Conservation (phyloP, 2,888 invertebrate genomes). For the Resseliella maxima region DNA sequence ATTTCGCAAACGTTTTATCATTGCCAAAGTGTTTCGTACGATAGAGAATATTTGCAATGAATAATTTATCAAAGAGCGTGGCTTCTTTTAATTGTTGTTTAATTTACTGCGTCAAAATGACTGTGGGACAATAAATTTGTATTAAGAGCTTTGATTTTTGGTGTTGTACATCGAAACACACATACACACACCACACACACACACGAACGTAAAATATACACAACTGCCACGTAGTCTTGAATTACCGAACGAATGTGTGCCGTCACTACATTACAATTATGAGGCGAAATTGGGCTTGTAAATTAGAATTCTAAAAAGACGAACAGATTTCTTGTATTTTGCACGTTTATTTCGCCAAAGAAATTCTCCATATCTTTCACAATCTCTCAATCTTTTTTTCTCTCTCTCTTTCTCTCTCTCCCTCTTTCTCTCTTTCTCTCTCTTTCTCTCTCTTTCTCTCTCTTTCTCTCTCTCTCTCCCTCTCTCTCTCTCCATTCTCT, state of each 20-base stretch:
- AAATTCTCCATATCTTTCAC: too few species aligned
- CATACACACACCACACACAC: not conserved
- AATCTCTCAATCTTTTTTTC: too few species aligned
- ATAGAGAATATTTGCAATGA: conserved; percentile 18
- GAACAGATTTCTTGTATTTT: not conserved
- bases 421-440: not conserved
- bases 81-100: conserved; percentile 51
- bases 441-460: not conserved
- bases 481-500: not conserved
- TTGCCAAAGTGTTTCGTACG: too few species aligned
- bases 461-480: not conserved
- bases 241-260: not conserved
- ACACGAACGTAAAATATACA: not conserved
- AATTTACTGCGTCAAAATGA: conserved; percentile 47
- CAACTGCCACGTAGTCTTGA: not conserved
- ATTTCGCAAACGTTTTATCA: not conserved
- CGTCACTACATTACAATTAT: conserved; percentile 41
- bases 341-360: not conserved
- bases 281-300: conserved; percentile 14
- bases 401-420: too few species aligned
- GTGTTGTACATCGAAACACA: not conserved
- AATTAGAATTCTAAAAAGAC: not conserved
- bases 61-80: conserved; percentile 40
- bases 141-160: conserved; percentile 49
- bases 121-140: conserved; percentile 51